These are phyloP conservation scores for Nudaria mundana DNA, from an alignment of 2,888 invertebrate genomes.

Conservation along the genomic window DNA sequence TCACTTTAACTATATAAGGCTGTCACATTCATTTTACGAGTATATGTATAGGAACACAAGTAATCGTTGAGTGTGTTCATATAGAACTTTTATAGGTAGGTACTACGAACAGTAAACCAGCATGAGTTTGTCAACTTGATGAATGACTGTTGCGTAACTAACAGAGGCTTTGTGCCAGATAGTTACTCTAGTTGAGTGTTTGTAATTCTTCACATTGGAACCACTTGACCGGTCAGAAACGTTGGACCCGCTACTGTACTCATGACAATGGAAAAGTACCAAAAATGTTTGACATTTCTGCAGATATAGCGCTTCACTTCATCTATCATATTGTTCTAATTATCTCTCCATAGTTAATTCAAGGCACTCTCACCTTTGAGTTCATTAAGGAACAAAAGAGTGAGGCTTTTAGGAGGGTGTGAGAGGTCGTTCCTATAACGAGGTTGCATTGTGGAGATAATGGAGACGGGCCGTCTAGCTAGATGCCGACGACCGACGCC, in stretches of 20 bases:
- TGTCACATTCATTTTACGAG: not conserved
- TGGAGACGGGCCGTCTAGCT: slow-evolving; percentile 69
- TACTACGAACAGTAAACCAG: not conserved
- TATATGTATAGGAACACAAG: not conserved
- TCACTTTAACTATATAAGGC: slow-evolving; percentile 1
- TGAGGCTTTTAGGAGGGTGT: slow-evolving; percentile 27
- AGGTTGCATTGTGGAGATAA: slow-evolving; percentile 46
- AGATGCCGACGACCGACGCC: slow-evolving; percentile 40
- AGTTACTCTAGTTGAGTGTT: too few species aligned
- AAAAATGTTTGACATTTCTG: too few species aligned
- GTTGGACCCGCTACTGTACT: too few species aligned
- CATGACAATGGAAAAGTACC: too few species aligned
- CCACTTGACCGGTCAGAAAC: too few species aligned
- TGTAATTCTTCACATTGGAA: too few species aligned
- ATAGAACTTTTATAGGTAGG: not conserved
- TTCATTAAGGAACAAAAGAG: slow-evolving; percentile 15
- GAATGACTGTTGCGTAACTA: too few species aligned
- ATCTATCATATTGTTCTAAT: too few species aligned
- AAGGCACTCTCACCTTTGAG: too few species aligned
- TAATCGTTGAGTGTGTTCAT: not conserved
- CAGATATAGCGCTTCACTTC: too few species aligned
- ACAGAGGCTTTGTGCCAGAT: too few species aligned
- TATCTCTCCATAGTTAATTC: too few species aligned
- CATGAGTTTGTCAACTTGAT: not conserved
- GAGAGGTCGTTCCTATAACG: slow-evolving; percentile 48